Evolutionary conservation across 1,140 invertebrate species (phyloP), one percentile per base, ranked within the genome.

Genomic region (Drosophila nasuta): DNA sequence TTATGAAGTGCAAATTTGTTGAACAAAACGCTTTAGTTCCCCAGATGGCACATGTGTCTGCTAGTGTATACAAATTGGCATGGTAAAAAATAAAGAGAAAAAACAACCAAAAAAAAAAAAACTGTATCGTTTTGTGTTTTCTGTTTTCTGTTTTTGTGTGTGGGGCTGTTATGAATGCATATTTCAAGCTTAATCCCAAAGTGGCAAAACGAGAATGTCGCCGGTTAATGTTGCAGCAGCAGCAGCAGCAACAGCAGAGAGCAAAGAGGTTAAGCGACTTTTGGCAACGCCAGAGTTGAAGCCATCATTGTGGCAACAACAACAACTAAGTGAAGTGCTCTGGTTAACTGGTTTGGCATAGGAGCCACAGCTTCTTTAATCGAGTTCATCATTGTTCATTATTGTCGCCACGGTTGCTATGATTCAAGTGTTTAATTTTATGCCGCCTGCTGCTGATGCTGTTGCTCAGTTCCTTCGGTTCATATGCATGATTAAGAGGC

Each of bases 331-430:
- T 52, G 52, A 69, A 70, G 30, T 78, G 83, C 75, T 82, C 82
- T 87, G 76, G 72, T 82, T 88, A 88, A 87, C 83, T 88, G 83
- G 83, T 87, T 87, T 88, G 76, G 69, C 69, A 59, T 56, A 48
- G 65, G 58, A n/a, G 30, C 17, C 52, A 25, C 43, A 38, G 45
- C 82, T 79, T 82, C 79, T 82, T 87, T 83, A 87, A 88, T 88
- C 83, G 77, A 88, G 83, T 87, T 87, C 83, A 87, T 87, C 83
- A 89, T 86, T 87, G 83, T 87, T 87, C 83, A 87, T 87, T 87
- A 87, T 87, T 87, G 83, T 87, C 83, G 83, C 83, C 83, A 87
- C 68, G 58, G 58, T 56, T 75, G 73, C 75, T 85, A 65, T 79
- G 79, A 75, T 72, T 76, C 77, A 80, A 87, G 80, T 87, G 83